Evolutionary conservation across 2,113 vertebrate genomes (phyloP).

Genomic region (Mirza zaza): DNA sequence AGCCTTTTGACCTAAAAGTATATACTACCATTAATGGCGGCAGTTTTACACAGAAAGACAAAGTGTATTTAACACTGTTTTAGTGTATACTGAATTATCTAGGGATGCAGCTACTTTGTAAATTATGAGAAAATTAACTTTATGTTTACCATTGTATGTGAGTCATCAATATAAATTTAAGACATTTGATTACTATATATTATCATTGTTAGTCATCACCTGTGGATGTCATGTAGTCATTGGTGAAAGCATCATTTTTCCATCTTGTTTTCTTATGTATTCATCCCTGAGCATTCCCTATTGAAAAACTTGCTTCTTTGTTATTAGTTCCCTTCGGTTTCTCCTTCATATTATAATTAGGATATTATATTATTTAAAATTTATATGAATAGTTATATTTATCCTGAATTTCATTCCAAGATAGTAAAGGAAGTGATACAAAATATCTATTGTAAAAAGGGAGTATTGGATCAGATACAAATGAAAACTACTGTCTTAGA

Average conservation of each 20-base stretch:
- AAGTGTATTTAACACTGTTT: not conserved
- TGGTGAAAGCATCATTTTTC: not conserved
- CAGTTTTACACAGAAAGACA: not conserved
- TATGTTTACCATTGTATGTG: not conserved
- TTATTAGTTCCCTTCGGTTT: not conserved
- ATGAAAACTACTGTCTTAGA: not conserved
- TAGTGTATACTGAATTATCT: not conserved
- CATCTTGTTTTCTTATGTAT: not conserved
- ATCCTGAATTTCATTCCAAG: not conserved
- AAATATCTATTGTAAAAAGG: slow-evolving; percentile 1
- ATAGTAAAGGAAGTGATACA: not conserved
- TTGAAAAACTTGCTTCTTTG: not conserved
- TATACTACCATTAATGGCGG: not conserved
- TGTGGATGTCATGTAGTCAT: not conserved
- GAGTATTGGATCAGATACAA: not conserved
- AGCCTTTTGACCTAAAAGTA: not conserved
- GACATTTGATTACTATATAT: not conserved
- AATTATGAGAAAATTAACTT: not conserved
- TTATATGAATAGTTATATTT: not conserved
- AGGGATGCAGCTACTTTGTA: not conserved
- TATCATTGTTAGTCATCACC: not conserved
- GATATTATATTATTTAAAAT: not conserved
- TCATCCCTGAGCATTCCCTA: not conserved
- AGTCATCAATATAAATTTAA: not conserved
- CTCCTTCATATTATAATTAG: not conserved